phyloP scores from a whole-genome alignment of 2,113 vertebrate species.

The Bufo bufo region DNA sequence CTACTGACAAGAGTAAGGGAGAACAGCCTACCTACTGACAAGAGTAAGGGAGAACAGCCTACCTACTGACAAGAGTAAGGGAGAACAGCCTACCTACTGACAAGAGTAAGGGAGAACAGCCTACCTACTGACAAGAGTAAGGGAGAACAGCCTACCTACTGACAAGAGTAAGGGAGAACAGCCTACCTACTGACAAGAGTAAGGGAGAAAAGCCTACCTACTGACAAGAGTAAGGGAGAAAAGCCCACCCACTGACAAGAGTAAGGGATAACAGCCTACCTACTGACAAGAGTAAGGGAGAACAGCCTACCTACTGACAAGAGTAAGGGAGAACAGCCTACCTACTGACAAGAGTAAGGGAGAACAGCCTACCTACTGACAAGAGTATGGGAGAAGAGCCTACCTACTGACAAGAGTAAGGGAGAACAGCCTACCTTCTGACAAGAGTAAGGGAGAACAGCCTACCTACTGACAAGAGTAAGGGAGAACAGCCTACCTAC shows the following conservation, averaged over 20 bases:
- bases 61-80: too few relatives aligned
- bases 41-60: too few relatives aligned
- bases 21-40: too few relatives aligned
- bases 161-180: not conserved
- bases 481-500: not conserved
- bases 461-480: not conserved
- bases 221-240: not conserved
- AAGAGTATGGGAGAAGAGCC: not conserved
- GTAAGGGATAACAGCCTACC: too few relatives aligned
- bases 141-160: not conserved
- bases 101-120: too few relatives aligned
- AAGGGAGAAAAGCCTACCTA: not conserved
- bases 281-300: too few relatives aligned
- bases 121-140: too few relatives aligned
- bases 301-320: not conserved
- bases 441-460: not conserved
- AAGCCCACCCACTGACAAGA: too few relatives aligned
- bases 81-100: too few relatives aligned
- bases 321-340: not conserved
- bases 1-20: too few relatives aligned
- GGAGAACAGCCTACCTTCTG: not conserved
- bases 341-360: too few relatives aligned
- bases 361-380: not conserved
- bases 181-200: too few relatives aligned
- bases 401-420: not conserved